Evolutionary conservation across 2,888 invertebrate genomes (phyloP), one percentile per base, ranked within the genome.

Genomic region (Zaprionus bogoriensis): DNA sequence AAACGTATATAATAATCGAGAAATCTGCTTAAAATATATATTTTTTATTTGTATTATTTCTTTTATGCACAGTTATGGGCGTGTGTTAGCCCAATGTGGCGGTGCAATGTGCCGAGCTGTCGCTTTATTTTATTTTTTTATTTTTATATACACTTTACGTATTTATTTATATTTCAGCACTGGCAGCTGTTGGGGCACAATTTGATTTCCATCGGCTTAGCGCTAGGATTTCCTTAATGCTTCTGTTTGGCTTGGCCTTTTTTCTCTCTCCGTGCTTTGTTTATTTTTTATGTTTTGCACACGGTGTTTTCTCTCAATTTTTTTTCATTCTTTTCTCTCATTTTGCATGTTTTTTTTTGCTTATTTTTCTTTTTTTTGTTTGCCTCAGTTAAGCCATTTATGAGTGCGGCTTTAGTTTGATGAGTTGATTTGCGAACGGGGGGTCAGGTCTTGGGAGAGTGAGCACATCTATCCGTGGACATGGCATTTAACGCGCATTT

Each of bases 121-220:
- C 20, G 10, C n/a, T 41, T 22, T 23, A 41, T 41, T 63, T 63
- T 51, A 32, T 58, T 71, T 53, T 54, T 28, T 19, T 36, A n/a
- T 36, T 67, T 74, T 41, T 59, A 59, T 67, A 36, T 39, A 53
- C 41, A 47, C 61, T 74, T 59, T 70, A 57, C 41, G 60, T 63
- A 60, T 67, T 63, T 73, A 74, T 70, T 65, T 73, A 74, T 74
- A 52, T 62, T 70, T 61, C 4, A 23, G 25, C 45, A 25, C 48
- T 32, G 53, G 48, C 75, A 70, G 70, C 67, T 76, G 76, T 67
- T 63, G 63, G 61, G 54, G 45, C 47, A 64, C 52, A 76, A 67
- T 74, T 76, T 77, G 71, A 74, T 76, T 76, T 77, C 48, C 63
- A 66, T 47, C 57, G 63, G 77, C 62, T 76, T 77, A 59, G 67